phyloP scores from a whole-genome alignment of 2,797 vertebrate species.

The Centroberyx gerrardi region DNA sequence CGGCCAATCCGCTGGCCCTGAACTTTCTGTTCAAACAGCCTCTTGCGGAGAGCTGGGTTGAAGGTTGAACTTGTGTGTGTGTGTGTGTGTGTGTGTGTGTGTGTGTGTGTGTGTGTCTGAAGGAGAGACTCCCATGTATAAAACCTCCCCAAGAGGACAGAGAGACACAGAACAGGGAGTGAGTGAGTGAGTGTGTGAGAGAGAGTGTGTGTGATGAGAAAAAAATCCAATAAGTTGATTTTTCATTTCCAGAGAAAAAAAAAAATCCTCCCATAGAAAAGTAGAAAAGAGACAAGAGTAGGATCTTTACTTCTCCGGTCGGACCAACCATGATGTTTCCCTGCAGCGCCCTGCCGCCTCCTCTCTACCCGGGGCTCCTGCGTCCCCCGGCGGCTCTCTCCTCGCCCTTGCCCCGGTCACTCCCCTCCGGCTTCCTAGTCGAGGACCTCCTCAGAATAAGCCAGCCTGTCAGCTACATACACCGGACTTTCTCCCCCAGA shows the following conservation, averaged over 20 bases:
- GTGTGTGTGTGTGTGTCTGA: constrained; percentile 15
- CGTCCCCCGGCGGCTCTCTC: constrained; percentile 89
- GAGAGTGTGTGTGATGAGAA: too few species aligned
- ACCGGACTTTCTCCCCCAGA: constrained; percentile 81
- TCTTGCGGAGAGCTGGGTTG: constrained; percentile 89
- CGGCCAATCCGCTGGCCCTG: constrained; percentile 88
- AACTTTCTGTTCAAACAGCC: constrained; percentile 85
- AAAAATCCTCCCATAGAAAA: neutral
- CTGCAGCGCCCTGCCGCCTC: constrained; percentile 90
- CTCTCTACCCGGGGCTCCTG: constrained; percentile 92
- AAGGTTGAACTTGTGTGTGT: constrained; percentile 85
- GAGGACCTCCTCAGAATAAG: constrained; percentile 94
- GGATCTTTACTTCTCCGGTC: neutral
- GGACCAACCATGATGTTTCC: constrained; percentile 92
- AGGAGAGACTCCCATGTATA: constrained; percentile 48
- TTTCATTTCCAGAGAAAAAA: neutral
- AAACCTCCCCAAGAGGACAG: constrained; percentile 30
- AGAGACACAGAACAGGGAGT: neutral
- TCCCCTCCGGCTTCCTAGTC: constrained; percentile 91
- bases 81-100: constrained; percentile 10
- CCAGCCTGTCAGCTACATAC: constrained; percentile 86
- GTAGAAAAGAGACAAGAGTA: neutral
- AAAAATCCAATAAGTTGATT: too few species aligned
- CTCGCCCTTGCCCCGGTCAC: constrained; percentile 88
- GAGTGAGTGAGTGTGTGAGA: neutral